Percentiles rank a stretch among this genome's conserved stretches.
Evolutionary conservation across 1,140 invertebrate genomes (phyloP).

Genomic region (Pygmarrhopalites habei): DNA sequence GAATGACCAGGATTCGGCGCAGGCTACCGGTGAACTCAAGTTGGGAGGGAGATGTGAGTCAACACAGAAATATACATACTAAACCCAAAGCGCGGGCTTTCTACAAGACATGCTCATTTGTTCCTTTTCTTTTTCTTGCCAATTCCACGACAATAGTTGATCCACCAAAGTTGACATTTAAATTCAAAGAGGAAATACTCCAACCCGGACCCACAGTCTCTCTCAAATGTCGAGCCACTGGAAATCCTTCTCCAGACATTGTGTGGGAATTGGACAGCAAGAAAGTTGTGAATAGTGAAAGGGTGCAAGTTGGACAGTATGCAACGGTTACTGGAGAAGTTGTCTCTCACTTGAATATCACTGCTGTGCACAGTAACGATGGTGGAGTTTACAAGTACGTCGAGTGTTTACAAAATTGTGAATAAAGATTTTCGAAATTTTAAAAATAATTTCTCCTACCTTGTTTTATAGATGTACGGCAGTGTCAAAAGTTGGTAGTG

Average conservation of each 20-base stretch:
- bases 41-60: slow-evolving; percentile 78
- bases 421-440: neutral
- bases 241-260: slow-evolving; percentile 90
- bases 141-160: slow-evolving; percentile 55
- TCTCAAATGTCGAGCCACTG: slow-evolving; percentile 71
- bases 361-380: slow-evolving; percentile 82
- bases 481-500: slow-evolving; percentile 81
- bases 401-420: neutral
- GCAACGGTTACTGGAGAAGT: slow-evolving; percentile 84
- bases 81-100: too few species aligned
- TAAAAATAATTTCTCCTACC: neutral
- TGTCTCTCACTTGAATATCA: slow-evolving; percentile 87
- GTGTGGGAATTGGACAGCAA: slow-evolving; percentile 88
- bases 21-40: slow-evolving; percentile 84
- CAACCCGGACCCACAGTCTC: slow-evolving; percentile 77
- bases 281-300: slow-evolving; percentile 63
- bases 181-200: slow-evolving; percentile 76
- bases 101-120: too few species aligned
- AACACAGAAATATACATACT: neutral
- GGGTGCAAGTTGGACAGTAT: slow-evolving; percentile 75
- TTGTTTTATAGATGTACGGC: slow-evolving; percentile 59
- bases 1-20: slow-evolving; percentile 88
- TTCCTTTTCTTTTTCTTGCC: neutral
- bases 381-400: slow-evolving; percentile 74
- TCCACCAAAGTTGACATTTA: slow-evolving; percentile 76